These are phyloP conservation scores for Didymodactylos carnosus DNA, from an alignment of 2,888 invertebrate species.

Conservation along the genomic window DNA sequence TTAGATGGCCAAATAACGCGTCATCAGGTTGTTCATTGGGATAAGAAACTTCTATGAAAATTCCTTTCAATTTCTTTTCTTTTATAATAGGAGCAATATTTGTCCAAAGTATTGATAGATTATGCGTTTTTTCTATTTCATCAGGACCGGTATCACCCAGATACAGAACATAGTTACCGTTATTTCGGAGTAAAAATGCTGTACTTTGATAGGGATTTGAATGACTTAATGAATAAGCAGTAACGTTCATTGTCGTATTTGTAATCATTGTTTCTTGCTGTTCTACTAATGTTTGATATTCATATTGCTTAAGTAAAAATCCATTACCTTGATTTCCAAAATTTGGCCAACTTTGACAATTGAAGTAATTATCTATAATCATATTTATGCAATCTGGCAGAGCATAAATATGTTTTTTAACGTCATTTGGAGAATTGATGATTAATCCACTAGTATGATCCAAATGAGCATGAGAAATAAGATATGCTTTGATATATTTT, in stretches of 20 bases:
- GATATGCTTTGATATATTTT: neutral
- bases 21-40: neutral
- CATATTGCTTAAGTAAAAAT: neutral
- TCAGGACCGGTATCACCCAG: neutral
- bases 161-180: neutral
- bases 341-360: neutral
- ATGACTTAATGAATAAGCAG: neutral
- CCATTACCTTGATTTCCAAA: neutral
- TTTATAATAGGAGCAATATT: neutral
- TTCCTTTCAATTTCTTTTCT: neutral
- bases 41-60: neutral
- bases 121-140: neutral
- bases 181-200: neutral
- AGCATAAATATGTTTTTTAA: neutral
- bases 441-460: neutral
- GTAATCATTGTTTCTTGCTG: too few species aligned
- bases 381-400: neutral
- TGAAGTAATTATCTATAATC: neutral
- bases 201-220: neutral
- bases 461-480: neutral
- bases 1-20: neutral
- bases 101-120: neutral
- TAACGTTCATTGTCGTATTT: neutral
- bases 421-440: neutral
- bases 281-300: neutral